Evolutionary conservation across 2,113 vertebrate genomes (phyloP).

Genomic region (Mormyrus lacerda): DNA sequence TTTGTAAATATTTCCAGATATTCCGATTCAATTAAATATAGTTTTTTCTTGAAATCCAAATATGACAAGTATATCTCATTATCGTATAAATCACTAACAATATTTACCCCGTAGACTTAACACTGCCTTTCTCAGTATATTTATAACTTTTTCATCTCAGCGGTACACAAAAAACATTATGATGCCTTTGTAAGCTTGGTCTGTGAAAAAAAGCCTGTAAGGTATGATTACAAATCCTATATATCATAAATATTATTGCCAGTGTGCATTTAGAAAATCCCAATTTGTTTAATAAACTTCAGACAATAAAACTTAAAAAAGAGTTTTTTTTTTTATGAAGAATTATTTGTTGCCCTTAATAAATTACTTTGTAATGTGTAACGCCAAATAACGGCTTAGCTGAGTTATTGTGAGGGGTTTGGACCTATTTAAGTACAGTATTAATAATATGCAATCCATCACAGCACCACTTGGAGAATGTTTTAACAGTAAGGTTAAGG

Average conservation of each 20-base stretch:
- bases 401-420: background rate
- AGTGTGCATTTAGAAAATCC: background rate
- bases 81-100: background rate
- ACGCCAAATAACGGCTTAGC: background rate
- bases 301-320: background rate
- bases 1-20: background rate
- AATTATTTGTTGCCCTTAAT: background rate
- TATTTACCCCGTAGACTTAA: background rate
- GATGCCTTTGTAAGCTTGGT: background rate
- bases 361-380: background rate
- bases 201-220: background rate
- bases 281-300: background rate
- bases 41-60: background rate
- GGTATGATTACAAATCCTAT: background rate
- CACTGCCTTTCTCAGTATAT: background rate
- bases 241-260: background rate
- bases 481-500: background rate
- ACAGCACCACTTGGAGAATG: background rate
- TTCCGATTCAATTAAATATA: background rate
- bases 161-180: background rate
- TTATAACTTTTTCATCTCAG: background rate
- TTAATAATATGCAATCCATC: background rate
- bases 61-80: background rate
- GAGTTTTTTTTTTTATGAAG: background rate
- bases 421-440: background rate